phyloP scores from a whole-genome alignment of 1,140 invertebrate species.

The Oscheius sp. region DNA sequence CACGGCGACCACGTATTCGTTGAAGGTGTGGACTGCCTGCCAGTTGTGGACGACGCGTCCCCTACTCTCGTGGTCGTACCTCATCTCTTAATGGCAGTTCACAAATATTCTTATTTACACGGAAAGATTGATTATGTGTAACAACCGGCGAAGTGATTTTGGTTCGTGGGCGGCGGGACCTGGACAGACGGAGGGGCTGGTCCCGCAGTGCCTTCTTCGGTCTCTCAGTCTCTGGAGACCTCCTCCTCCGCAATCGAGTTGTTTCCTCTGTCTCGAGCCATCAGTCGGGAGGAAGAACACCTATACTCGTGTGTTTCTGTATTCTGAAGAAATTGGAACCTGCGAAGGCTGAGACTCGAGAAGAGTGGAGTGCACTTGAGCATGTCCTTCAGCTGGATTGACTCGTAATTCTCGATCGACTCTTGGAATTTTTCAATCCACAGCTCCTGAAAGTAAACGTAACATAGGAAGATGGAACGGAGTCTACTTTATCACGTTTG shows the following conservation, averaged over 20 bases:
- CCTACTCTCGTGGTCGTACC: no score
- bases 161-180: no score
- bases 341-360: slow-evolving; percentile 35
- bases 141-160: neutral
- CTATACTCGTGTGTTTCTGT: neutral
- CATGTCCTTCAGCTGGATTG: slow-evolving; percentile 59
- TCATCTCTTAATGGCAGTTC: no score
- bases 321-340: neutral
- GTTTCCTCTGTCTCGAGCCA: neutral
- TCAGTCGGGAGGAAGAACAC: slow-evolving; percentile 29
- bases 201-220: no score
- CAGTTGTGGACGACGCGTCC: no score
- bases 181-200: no score
- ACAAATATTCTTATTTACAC: no score
- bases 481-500: slow-evolving; percentile 48
- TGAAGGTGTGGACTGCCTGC: no score
- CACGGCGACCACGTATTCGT: no score
- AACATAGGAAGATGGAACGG: slow-evolving; percentile 1
- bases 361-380: slow-evolving; percentile 54
- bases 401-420: slow-evolving; percentile 59
- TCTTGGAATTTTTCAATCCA: slow-evolving; percentile 61
- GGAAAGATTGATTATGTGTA: neutral
- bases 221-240: neutral
- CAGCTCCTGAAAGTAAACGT: slow-evolving; percentile 46
- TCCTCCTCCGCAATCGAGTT: neutral